Evolutionary conservation across 2,113 vertebrate genomes (phyloP), one percentile per base, ranked within the genome.

Genomic region (Pelusios castaneus): DNA sequence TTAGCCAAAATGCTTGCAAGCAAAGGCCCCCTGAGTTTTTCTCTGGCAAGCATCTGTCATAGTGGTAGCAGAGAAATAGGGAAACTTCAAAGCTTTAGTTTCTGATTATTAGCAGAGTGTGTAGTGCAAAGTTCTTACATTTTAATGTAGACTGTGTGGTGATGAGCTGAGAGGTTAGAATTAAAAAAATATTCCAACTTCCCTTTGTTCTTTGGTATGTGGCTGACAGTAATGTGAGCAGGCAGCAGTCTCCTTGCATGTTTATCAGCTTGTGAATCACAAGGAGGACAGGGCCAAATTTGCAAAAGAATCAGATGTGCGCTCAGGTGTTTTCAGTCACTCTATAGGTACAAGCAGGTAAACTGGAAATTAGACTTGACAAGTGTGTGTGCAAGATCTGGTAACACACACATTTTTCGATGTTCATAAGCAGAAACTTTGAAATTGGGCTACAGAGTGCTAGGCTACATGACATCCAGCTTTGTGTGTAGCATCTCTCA

Each of bases 1-100:
- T 98, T 95, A 97, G 96, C 97, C 96, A 97, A 97, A 98, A 97
- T 92, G 94, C 95, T 97, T 95, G 94, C 96, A 96, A 96, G 95
- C 95, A 97, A 97, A 97, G 94, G 96, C 95, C 95, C 97, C 97
- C 93, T 94, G 96, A 97, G 97, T 97, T 97, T 98, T 98, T 97
- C 96, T 96, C 97, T 97, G 97, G 97, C 95, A 97, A 98, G 98
- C 98, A 98, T 99, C 98, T 99, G 98, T 97, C 98, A 97, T 98
- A 96, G 88, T 97, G 97, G 97, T 95, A 97, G 95, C 97, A 98
- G 97, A 91, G 95, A 98, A 98, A 98, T n/a, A 95, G 88, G 94
- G 87, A 96, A 97, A 98, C 97, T 98, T 98, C 97, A 98, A 98
- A 98, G 97, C 96, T 77, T 92, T 95, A 92, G 93, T 97, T 98